phyloP scores from a whole-genome alignment of 2,113 vertebrate species.

The Pluvialis apricaria region DNA sequence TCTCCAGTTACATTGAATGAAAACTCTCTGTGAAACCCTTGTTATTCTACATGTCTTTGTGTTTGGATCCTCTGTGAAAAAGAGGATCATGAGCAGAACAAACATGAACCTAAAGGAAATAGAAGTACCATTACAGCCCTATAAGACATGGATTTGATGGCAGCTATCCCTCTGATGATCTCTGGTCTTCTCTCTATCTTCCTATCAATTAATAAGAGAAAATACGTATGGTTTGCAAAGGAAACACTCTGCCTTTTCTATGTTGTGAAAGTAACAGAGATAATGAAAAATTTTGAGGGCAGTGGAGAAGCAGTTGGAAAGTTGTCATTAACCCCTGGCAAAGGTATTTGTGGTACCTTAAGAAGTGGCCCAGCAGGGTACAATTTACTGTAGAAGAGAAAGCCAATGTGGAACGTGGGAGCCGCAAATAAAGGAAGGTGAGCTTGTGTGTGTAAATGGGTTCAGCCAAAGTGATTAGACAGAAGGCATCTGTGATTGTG shows the following conservation, averaged over 20 bases:
- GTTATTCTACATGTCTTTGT: not conserved
- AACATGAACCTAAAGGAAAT: not conserved
- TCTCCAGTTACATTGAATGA: not conserved
- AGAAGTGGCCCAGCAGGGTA: too few species aligned
- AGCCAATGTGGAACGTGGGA: not conserved
- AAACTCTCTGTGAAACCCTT: not conserved
- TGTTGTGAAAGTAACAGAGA: not conserved
- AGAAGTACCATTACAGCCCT: not conserved
- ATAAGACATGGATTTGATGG: not conserved
- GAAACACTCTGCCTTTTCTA: rapidly evolving
- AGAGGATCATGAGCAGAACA: not conserved
- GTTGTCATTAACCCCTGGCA: not conserved
- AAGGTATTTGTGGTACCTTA: too few species aligned
- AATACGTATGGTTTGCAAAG: not conserved
- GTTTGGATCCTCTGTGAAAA: not conserved
- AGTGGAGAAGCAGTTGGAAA: not conserved
- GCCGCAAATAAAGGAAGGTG: not conserved
- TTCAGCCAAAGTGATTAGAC: not conserved
- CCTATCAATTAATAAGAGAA: not conserved
- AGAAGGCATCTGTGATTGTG: not conserved
- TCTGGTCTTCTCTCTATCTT: not conserved
- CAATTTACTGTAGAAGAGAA: not conserved
- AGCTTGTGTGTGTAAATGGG: not conserved
- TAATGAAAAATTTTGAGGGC: not conserved
- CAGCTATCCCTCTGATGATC: not conserved